phyloP scores from a whole-genome alignment of 2,797 vertebrate species.

The Podarcis lilfordi region DNA sequence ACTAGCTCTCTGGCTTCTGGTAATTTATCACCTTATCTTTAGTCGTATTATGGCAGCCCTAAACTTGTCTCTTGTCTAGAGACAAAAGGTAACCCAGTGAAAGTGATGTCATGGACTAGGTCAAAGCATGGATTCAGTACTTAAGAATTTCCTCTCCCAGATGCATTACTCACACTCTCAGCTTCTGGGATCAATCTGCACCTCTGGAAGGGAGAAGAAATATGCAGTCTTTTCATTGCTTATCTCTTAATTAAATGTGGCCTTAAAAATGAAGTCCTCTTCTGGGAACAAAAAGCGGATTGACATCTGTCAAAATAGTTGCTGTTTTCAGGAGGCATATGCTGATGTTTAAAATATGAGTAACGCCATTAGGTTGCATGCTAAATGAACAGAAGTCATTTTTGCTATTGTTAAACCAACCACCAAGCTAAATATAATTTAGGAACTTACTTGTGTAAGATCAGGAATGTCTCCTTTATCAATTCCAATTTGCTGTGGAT shows the following conservation, averaged over 20 bases:
- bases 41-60: constrained; percentile 18
- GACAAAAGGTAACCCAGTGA: not conserved
- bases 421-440: constrained; percentile 13
- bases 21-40: not conserved
- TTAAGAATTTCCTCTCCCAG: not conserved
- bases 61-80: constrained; percentile 5
- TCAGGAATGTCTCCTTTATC: constrained; percentile 99
- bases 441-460: constrained; percentile 91
- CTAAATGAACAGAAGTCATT: not conserved
- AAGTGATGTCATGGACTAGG: not conserved
- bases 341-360: not conserved
- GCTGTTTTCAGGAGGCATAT: not conserved
- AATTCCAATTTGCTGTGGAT: constrained; percentile 95
- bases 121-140: not conserved
- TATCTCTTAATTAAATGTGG: not conserved
- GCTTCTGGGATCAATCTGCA: not conserved
- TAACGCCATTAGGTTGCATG: not conserved
- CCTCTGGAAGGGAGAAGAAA: not conserved
- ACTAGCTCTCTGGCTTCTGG: not conserved
- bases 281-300: not conserved
- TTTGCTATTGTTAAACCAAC: not conserved
- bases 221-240: not conserved
- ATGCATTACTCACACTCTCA: not conserved
- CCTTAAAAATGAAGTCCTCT: constrained; percentile 4
- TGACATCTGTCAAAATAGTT: not conserved